These are phyloP conservation scores for Eucidaris tribuloides DNA, from an alignment of 35 echinoderm and acorn worm genomes.

Conservation along the genomic window DNA sequence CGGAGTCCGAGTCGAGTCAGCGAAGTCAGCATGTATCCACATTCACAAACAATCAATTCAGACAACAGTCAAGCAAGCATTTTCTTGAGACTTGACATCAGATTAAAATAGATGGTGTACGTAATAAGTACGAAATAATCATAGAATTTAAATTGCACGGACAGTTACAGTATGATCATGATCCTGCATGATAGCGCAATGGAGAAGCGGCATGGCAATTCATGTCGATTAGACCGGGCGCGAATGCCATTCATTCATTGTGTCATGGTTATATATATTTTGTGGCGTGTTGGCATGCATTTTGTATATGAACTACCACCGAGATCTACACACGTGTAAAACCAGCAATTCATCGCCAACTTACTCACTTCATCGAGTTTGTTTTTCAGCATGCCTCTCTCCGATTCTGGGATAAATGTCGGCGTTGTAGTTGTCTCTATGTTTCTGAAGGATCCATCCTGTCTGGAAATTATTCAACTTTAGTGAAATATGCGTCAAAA, in stretches of 20 bases:
- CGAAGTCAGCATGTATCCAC: too few relatives aligned
- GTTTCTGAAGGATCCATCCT: constrained; percentile 85
- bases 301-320: too few relatives aligned
- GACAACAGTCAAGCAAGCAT: too few relatives aligned
- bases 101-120: too few relatives aligned
- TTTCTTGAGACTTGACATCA: too few relatives aligned
- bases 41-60: too few relatives aligned
- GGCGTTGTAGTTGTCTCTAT: constrained; percentile 80
- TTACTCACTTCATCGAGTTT: constrained; percentile 80
- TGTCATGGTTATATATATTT: background rate
- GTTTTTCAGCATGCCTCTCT: constrained; percentile 84
- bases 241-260: background rate
- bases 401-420: constrained; percentile 87
- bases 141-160: too few relatives aligned
- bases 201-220: too few relatives aligned
- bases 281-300: too few relatives aligned
- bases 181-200: background rate
- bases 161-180: background rate
- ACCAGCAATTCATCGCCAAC: background rate
- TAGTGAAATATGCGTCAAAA: background rate
- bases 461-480: background rate
- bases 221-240: background rate
- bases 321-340: background rate
- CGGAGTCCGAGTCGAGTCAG: too few relatives aligned
- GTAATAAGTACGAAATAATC: too few relatives aligned